A percentile compares a stretch with the other conserved stretches of the same genome.
Evolutionary conservation across 1,140 invertebrate species (phyloP).

Genomic region (Plectus sambesii): DNA sequence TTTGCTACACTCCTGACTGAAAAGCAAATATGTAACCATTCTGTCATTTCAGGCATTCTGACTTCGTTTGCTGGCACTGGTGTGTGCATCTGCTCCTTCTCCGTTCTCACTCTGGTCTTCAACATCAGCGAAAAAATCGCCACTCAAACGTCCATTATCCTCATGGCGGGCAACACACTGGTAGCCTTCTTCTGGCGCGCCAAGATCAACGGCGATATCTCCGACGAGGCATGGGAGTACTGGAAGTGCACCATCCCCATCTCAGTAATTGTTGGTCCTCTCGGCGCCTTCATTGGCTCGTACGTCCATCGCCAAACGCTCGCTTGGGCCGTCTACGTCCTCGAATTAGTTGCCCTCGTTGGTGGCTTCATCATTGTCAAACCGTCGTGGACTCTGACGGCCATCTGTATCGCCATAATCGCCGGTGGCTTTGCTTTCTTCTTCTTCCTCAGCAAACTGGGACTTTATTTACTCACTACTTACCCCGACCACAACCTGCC

Average conservation of each 20-base stretch:
- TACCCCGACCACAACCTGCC: too few species aligned
- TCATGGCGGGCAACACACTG: conserved; percentile 26
- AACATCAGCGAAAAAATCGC: conserved; percentile 37
- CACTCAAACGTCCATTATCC: conserved; percentile 34
- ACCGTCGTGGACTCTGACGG: too few species aligned
- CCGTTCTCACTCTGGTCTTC: conserved; percentile 38
- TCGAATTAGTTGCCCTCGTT: conserved; percentile 16
- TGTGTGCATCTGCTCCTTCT: conserved; percentile 41
- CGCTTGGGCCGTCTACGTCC: conserved; percentile 23
- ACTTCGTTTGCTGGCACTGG: conserved; percentile 37
- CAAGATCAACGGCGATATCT: conserved; percentile 28
- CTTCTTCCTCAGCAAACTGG: too few species aligned
- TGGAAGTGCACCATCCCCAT: conserved; percentile 20
- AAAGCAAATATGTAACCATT: too few species aligned
- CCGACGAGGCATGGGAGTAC: conserved; percentile 29
- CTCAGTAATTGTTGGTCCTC: conserved; percentile 18
- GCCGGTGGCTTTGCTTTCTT: too few species aligned
- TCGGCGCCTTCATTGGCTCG: conserved; percentile 25
- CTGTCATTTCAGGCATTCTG: conserved; percentile 30
- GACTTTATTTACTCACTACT: too few species aligned
- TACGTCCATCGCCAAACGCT: conserved; percentile 29
- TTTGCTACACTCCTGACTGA: too few species aligned
- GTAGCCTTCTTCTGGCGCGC: conserved; percentile 33
- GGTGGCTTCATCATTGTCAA: conserved; percentile 22
- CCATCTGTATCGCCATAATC: too few species aligned